Evolutionary conservation across 1,140 invertebrate species (phyloP).

Genomic region (Drosophila pseudoananassae): DNA sequence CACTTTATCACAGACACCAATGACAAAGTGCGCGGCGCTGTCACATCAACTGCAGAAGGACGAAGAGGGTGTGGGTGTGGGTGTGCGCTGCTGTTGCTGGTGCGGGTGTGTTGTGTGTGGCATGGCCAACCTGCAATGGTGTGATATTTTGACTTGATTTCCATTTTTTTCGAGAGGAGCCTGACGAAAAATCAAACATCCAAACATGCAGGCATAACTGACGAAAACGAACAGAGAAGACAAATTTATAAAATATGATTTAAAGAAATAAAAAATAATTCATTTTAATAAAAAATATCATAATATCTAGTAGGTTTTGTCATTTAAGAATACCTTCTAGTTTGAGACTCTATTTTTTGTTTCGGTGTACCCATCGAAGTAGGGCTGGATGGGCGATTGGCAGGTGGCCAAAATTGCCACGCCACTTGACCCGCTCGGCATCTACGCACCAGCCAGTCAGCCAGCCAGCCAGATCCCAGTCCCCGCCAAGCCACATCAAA

Average conservation of each 20-base stretch:
- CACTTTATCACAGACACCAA: slow-evolving; percentile 76
- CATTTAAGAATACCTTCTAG: not conserved
- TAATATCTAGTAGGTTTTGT: not conserved
- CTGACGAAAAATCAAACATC: slow-evolving; percentile 70
- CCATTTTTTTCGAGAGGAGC: slow-evolving; percentile 27
- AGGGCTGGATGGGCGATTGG: slow-evolving; percentile 34
- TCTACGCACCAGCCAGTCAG: slow-evolving; percentile 55
- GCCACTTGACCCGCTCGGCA: slow-evolving; percentile 71
- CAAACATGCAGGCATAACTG: slow-evolving; percentile 19
- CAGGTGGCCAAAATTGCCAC: slow-evolving; percentile 62
- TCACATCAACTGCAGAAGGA: slow-evolving; percentile 69
- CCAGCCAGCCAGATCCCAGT: slow-evolving; percentile 6
- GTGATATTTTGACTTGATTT: slow-evolving; percentile 62
- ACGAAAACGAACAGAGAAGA: slow-evolving; percentile 2
- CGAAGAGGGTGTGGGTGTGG: slow-evolving; percentile 10
- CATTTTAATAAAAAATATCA: not conserved
- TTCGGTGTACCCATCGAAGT: slow-evolving; percentile 24
- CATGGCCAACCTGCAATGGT: slow-evolving; percentile 33
- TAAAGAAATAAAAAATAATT: not conserved
- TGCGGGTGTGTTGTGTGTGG: slow-evolving; percentile 13
- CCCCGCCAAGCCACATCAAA: not conserved
- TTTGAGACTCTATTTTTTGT: not conserved
- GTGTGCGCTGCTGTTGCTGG: not conserved
- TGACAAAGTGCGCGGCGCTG: slow-evolving; percentile 77
- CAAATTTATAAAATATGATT: not conserved